These are phyloP conservation scores for Tauraco hartlaubi DNA, from an alignment of 2,797 vertebrate species.

Conservation along the genomic window DNA sequence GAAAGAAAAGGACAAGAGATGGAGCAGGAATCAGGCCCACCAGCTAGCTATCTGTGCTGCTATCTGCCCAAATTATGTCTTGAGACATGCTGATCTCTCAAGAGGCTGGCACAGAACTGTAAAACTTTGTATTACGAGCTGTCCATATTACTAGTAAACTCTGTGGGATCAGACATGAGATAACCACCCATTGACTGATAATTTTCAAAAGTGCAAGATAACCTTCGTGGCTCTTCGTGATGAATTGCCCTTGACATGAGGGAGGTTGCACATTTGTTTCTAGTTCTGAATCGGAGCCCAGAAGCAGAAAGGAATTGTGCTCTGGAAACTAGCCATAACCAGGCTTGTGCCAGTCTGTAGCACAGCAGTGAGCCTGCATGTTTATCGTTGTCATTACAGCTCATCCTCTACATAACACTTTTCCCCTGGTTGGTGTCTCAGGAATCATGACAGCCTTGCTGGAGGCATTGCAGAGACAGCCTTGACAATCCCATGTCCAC, in stretches of 20 bases:
- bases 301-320: slow-evolving; percentile 2
- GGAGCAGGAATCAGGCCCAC: background rate
- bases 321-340: slow-evolving; percentile 14
- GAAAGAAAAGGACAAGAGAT: background rate
- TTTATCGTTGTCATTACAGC: background rate
- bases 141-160: background rate
- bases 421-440: background rate
- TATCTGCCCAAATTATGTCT: background rate
- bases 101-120: background rate
- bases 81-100: background rate
- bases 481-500: background rate
- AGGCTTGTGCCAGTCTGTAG: background rate
- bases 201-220: slow-evolving; percentile 13
- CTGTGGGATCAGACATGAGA: background rate
- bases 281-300: slow-evolving; percentile 32
- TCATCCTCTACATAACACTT: background rate
- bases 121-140: background rate
- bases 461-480: background rate
- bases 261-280: slow-evolving; percentile 25
- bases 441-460: background rate
- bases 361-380: background rate
- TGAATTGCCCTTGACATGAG: slow-evolving; percentile 14
- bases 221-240: background rate
- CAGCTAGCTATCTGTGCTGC: background rate
- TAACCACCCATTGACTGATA: background rate